These are phyloP conservation scores for Metalampra italica DNA, from an alignment of 2,888 invertebrate genomes.

Conservation along the genomic window DNA sequence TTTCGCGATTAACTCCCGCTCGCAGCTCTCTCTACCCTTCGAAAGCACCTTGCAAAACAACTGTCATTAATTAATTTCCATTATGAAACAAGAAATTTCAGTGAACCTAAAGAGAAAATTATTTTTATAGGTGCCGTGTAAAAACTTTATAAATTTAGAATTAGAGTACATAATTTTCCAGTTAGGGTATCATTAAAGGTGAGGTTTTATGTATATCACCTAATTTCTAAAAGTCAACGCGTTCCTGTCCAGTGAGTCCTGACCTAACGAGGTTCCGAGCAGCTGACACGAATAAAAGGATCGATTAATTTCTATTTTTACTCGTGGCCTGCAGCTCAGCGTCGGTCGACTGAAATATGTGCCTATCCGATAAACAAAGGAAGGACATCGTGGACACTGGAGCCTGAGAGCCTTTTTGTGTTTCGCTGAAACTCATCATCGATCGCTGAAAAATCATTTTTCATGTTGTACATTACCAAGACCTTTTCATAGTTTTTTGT, in stretches of 20 bases:
- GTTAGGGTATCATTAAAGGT: neutral
- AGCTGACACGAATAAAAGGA: constrained; percentile 71
- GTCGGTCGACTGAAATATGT: constrained; percentile 37
- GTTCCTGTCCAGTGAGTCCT: neutral
- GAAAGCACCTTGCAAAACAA: constrained; percentile 23
- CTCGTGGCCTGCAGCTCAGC: constrained; percentile 44
- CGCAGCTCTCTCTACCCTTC: constrained; percentile 18
- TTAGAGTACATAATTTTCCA: neutral
- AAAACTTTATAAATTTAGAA: neutral
- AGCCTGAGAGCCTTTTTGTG: constrained; percentile 43
- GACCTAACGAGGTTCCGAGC: constrained; percentile 45
- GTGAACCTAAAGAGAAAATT: neutral
- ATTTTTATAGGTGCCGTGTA: too few relatives aligned
- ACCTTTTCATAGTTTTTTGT: too few relatives aligned
- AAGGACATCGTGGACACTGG: constrained; percentile 37
- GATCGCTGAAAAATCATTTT: constrained; percentile 16
- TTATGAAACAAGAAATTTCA: constrained; percentile 3
- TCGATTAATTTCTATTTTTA: constrained; percentile 77
- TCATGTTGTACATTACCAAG: neutral
- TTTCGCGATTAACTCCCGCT: constrained; percentile 16
- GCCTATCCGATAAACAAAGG: constrained; percentile 43
- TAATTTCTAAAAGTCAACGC: neutral
- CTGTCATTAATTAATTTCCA: constrained; percentile 28
- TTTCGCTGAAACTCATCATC: constrained; percentile 23
- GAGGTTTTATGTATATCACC: neutral